Conservation (phyloP, 2,113 vertebrate species). For the Pteruthius melanotis region DNA sequence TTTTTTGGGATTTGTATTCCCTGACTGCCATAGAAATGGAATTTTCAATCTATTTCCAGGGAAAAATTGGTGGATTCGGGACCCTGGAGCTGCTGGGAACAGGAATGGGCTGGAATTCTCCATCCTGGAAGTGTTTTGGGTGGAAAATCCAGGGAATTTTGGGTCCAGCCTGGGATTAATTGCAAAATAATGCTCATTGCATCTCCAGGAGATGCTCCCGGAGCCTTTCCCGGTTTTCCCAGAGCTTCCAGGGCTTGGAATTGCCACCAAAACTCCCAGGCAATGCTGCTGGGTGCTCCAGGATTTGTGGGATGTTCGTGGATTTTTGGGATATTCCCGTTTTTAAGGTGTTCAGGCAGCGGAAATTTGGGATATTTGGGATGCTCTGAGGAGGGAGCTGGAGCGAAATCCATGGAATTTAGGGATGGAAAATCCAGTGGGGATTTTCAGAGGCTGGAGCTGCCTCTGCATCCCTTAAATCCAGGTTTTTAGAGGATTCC, state of each 20-base stretch:
- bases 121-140: accelerated
- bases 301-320: neutral
- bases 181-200: neutral
- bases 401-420: neutral
- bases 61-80: neutral
- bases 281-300: neutral
- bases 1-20: accelerated
- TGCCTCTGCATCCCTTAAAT: neutral
- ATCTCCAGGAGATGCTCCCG: neutral
- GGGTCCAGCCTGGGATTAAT: neutral
- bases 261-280: neutral
- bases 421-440: neutral
- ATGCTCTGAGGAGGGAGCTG: neutral
- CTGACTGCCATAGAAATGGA: accelerated
- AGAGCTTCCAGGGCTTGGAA: neutral
- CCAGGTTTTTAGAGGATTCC: neutral
- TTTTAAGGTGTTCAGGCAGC: neutral
- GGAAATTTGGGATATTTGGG: neutral
- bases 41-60: neutral
- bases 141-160: neutral
- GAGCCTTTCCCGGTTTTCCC: neutral
- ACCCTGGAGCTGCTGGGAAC: neutral
- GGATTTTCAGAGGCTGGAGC: neutral
- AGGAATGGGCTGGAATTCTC: neutral
- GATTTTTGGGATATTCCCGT: neutral